Evolutionary conservation across 2,888 invertebrate genomes (phyloP), one percentile per base, ranked within the genome.

Genomic region (Carcina quercana): DNA sequence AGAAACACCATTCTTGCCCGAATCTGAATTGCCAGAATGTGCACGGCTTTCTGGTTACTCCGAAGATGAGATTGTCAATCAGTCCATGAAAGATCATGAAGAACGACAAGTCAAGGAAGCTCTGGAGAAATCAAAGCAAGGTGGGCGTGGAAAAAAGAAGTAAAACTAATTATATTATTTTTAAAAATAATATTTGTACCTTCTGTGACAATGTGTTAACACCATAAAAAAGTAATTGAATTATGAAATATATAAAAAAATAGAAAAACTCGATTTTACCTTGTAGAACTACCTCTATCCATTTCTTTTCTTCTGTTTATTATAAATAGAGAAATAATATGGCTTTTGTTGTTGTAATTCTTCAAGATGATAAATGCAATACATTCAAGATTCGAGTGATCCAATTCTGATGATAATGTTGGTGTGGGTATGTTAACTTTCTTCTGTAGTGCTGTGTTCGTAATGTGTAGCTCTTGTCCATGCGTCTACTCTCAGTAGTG

Each of bases 1-100:
- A 0, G 93, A 94, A 66, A 97, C 98, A 0, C 78, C 86, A 1
- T 98, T 98, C 75, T 84, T 98, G 45, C 86, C 92, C 0, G 96
- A 97, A 40, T 73, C 82, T 0, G 79, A 85, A 0, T 53, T 80
- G 19, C 83, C 84, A 0, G 92, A 92, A 37, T 93, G 94, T 64
- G 96, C 96, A 1, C 88, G 95, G 13, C 86, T 96, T 15, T 91
- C 91, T 13, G 88, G 88, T 5, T 79, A 74, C 37, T 88, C 87
- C 0, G 91, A 91, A 34, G 91, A 91, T 28, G 89, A 91, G 15
- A 65, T 83, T 19, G 68, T 78, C 32, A 71, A 69, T 38, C 75
- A 76, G 32, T 74, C 76, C 0, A 53, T 65, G 35, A 75, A 78
- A 34, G 87, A 88, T 42, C 84, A 86, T 15, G 93, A 94, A 57